phyloP scores from a whole-genome alignment of 2,797 vertebrate species.

The Gouania willdenowi region DNA sequence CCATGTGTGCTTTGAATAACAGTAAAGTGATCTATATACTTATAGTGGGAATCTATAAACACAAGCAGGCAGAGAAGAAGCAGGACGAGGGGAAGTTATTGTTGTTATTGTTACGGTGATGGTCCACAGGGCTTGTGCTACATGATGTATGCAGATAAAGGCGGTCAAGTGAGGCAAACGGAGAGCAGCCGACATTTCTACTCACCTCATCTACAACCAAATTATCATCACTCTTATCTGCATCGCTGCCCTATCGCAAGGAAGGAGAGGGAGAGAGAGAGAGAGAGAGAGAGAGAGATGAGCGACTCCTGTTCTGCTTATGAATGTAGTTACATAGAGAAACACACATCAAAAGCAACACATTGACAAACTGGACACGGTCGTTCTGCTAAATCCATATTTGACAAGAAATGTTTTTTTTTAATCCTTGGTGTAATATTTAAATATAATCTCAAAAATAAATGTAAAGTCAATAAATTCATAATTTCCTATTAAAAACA shows the following conservation, averaged over 20 bases:
- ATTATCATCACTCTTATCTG: constrained; percentile 88
- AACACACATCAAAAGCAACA: constrained; percentile 16
- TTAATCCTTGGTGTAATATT: no score
- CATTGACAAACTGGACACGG: no score
- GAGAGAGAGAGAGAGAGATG: constrained; percentile 20
- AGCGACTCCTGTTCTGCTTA: constrained; percentile 10
- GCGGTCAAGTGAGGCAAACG: constrained; percentile 37
- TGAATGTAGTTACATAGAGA: constrained; percentile 30
- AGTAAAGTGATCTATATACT: no score
- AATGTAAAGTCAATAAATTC: no score
- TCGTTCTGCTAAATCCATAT: no score
- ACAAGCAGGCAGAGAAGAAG: no score
- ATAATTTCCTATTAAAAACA: no score
- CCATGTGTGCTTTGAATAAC: no score
- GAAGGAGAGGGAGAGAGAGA: no score
- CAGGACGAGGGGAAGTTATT: constrained; percentile 5
- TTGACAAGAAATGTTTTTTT: no score
- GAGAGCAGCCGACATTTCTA: constrained; percentile 35
- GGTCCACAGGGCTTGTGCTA: constrained; percentile 49
- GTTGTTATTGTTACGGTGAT: constrained; percentile 37
- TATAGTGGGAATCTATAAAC: no score
- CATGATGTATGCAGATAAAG: constrained; percentile 56
- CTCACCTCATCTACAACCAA: constrained; percentile 89
- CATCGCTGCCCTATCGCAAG: constrained; percentile 92
- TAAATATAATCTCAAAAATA: no score